Evolutionary conservation across 2,113 vertebrate genomes (phyloP).

Genomic region (Calidris pygmaea): DNA sequence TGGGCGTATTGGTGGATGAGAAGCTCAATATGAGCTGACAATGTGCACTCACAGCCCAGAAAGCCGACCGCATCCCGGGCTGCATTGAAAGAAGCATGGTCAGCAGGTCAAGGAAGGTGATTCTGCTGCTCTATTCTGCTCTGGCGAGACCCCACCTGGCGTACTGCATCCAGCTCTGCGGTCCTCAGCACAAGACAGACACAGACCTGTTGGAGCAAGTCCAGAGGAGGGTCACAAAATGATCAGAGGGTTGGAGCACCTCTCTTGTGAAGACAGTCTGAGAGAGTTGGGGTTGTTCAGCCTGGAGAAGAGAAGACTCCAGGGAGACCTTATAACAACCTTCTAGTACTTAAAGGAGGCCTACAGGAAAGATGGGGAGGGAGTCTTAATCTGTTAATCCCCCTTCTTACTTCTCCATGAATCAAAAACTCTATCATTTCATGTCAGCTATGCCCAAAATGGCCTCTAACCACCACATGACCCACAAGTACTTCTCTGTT

Average conservation of each 20-base stretch:
- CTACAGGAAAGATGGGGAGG: background rate
- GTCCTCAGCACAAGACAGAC: background rate
- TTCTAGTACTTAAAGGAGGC: background rate
- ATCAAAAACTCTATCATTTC: background rate
- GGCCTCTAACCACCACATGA: background rate
- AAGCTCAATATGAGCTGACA: background rate
- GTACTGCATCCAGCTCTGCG: background rate
- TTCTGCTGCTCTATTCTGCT: background rate
- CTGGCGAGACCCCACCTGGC: background rate
- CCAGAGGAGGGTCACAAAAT: background rate
- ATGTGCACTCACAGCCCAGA: background rate
- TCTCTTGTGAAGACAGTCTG: background rate
- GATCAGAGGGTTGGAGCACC: background rate
- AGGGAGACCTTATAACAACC: background rate
- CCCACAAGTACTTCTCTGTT: background rate
- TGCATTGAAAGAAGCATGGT: background rate
- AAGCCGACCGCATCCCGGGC: background rate
- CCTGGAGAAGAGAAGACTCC: background rate
- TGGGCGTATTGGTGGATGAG: background rate
- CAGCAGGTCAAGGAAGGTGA: background rate
- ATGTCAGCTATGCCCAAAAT: background rate
- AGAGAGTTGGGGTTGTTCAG: background rate
- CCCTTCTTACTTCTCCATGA: background rate
- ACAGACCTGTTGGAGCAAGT: background rate
- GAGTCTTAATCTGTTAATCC: background rate